Base-by-base conservation (phyloP, 2,797 vertebrate genomes). In the Platalea minor region DNA sequence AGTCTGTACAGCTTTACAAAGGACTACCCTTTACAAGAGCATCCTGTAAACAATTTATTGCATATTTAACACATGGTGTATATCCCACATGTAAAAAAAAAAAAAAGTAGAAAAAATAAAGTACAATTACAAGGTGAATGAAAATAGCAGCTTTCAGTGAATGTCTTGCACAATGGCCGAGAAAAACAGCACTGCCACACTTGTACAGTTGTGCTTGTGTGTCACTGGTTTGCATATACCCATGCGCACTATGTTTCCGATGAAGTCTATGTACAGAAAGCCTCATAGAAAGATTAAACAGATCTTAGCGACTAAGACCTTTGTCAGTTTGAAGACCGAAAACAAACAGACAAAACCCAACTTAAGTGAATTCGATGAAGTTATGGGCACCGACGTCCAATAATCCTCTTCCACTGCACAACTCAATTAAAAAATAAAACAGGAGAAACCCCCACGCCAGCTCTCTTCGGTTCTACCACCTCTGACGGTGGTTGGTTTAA, bases 21-120 rank as follows among this genome's bases (percentile, higher is more conserved):
- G 98, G 98, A 98, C 97, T 93, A 41, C 98, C 97, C 97, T 92
- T 96, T 80, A 97, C 97, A 97, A 97, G 97, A 91, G 98, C 97
- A 98, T 98, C 98, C 98, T 98, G 99, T 99, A 98, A 99, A 99
- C 99, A 98, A 98, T 97, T 99, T 99, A 99, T 99, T 99, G 99
- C 99, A 99, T 99, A 99, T 99, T 98, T 98, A 98, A 98, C 98
- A 98, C 98, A 98, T 98, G 98, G 98, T 98, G 48, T 97, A 94
- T 88, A 96, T 72, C 98, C 98, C 98, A 97, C 97, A 98, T 97
- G 98, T 98, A 96, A 88, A 92, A 97, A 92, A 95, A 84, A 97
- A 97, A 97, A 93, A 97, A 95, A 56, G 7, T 45, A 57, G 80
- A 95, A 95, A 96, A 95, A 87, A 90, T 82, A 89, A 95, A 94